Evolutionary conservation across 2,888 invertebrate genomes (phyloP), one percentile per base, ranked within the genome.

Genomic region (Onthophagus sagittarius): DNA sequence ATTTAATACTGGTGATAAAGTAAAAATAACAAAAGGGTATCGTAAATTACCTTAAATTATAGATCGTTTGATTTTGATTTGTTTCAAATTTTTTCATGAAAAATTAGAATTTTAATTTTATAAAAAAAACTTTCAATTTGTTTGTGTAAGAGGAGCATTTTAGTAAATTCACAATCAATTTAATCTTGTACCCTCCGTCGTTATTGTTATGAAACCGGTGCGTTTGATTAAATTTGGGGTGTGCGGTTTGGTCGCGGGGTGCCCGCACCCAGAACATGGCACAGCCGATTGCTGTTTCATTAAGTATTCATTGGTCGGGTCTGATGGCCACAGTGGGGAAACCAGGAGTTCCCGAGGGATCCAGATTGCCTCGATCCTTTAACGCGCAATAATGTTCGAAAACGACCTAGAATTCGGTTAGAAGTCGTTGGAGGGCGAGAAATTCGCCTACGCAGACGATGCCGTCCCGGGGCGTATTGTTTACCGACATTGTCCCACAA

Each of bases 151-250:
- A 7, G 39, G 39, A 53, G 2, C 39, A 11, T 9, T 53, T 53
- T 53, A 53, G 11, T 53, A 9, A 7, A 53, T 11, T 23, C n/a
- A 0, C 64, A 31, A 14, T 23, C 53, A 53, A 62, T 71, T 64
- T 31, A 31, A 63, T 71, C 67, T 67, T 9, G 71, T 74, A 74
- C 75, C 6, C 31, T 7, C 13, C 62, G 5, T 13, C 73, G 77
- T 82, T 81, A 81, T 82, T 82, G 80, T 80, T 78, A 79, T 78
- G 82, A 82, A 82, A 82, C 81, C 81, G 82, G 82, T 83, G 80
- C 81, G 79, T 81, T 82, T 83, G 83, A 84, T 83, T 83, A 83
- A 83, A 83, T 80, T 80, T 80, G 78, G 81, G 82, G 81, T 79
- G 78, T 77, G 79, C 79, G 79, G 79, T 79, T 72, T 72, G 53